Conservation (phyloP, 2,888 invertebrate genomes). For the Alsophila aescularia region DNA sequence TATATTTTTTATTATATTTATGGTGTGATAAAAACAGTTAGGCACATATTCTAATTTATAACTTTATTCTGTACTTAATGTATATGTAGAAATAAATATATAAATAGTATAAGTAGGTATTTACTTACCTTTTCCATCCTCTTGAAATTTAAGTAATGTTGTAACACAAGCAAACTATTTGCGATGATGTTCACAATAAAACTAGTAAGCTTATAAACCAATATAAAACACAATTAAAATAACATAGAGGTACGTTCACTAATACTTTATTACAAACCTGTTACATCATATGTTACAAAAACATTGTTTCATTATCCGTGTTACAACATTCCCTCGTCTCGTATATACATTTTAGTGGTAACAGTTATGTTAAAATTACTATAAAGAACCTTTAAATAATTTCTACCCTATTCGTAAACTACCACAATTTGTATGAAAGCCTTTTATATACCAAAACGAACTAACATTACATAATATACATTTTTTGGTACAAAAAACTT, state of each 20-base stretch:
- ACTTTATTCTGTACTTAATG: no score
- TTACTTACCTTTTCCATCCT: no score
- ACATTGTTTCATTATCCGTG: slow-evolving; percentile 41
- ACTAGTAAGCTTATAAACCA: background rate
- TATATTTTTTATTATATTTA: no score
- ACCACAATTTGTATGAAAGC: slow-evolving; percentile 78
- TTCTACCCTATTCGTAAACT: slow-evolving; percentile 52
- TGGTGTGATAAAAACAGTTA: no score
- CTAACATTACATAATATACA: slow-evolving; percentile 75
- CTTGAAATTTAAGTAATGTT: no score
- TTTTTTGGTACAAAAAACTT: slow-evolving; percentile 80
- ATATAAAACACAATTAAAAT: slow-evolving; percentile 35
- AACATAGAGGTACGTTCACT: slow-evolving; percentile 54
- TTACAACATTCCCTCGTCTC: slow-evolving; percentile 49
- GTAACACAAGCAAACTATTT: no score
- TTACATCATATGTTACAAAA: slow-evolving; percentile 37
- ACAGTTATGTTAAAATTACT: slow-evolving; percentile 63
- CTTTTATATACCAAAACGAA: slow-evolving; percentile 72
- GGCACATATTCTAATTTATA: no score
- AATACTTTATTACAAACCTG: slow-evolving; percentile 76
- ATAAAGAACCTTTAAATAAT: slow-evolving; percentile 71
- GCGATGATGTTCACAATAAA: no score
- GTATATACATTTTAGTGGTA: slow-evolving; percentile 73
- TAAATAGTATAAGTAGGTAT: no score
- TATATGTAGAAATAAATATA: no score